Base-by-base conservation (phyloP, 2,797 vertebrate species). In the Typhlichthys eigenmanni region DNA sequence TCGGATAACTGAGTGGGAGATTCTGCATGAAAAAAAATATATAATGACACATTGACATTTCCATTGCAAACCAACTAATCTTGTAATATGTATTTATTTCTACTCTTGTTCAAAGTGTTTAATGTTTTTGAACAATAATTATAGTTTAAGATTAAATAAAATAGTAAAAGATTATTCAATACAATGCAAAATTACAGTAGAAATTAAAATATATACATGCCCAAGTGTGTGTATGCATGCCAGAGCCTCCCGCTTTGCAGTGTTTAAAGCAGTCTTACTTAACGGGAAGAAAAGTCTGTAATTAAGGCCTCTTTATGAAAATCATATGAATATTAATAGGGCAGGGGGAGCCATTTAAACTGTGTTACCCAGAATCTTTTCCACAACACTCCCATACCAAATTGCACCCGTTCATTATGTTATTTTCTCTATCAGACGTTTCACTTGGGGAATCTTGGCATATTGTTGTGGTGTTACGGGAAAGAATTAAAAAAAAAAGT, bases 401-500 rank as follows among this genome's bases (percentile, higher is more conserved):
- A 86, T 85, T 86, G 76, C 50, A 68, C 65, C 60, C 55, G 29
- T 87, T 90, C 81, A 85, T 88, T 87, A 81, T 83, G 61, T 77
- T 85, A 84, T 82, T 85, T 79, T 82, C 68, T 68, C 74, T 85
- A 88, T 90, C 83, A 81, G 74, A 16, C 72, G 49, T 83, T 80
- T 73, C 84, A 83, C 83, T 82, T 68, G 76, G 86, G 88, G 78
- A 88, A 89, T 87, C 82, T 80, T 64, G 48, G 69, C 62, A 79
- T 85, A 85, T 87, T 89, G 85, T 89, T 89, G 81, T 76, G 72
- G 66, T 83, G 74, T 86, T 85, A 80, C 62, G 57, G 66, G 62
- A 68, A 79, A 88, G 76, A 88, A 86, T 80, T 64, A 81, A 90
- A 90, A 87, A 87, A 87, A 85, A 80, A 88, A 86, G 84, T 82